These are phyloP conservation scores for Coilia nasus DNA, from an alignment of 2,797 vertebrate species.

Conservation along the genomic window DNA sequence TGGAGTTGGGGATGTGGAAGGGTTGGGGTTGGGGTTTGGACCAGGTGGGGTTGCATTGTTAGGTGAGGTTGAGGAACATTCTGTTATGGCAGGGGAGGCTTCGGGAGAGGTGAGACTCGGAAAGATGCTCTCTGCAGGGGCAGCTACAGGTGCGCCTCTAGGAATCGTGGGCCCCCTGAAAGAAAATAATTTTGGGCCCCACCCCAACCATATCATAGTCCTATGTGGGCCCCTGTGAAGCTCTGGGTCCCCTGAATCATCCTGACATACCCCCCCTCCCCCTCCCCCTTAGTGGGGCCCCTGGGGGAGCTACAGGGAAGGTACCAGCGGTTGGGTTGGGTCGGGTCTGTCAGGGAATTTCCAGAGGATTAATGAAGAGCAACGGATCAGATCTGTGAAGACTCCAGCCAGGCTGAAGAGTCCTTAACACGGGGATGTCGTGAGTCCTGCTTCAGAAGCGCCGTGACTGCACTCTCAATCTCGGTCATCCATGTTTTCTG, in stretches of 20 bases:
- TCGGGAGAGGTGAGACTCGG: neutral
- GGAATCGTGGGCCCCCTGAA: no score
- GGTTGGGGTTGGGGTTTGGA: neutral
- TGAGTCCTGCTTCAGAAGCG: slow-evolving; percentile 73
- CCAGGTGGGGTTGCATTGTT: neutral
- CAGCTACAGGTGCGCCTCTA: neutral
- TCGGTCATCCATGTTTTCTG: slow-evolving; percentile 88
- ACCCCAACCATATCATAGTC: no score
- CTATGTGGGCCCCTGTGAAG: no score
- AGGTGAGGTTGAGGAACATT: neutral
- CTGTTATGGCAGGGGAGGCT: neutral
- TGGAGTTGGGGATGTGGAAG: neutral
- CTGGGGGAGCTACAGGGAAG: neutral
- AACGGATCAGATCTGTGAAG: slow-evolving; percentile 80
- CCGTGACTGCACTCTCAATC: slow-evolving; percentile 78
- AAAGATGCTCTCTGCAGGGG: neutral
- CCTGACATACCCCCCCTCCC: no score
- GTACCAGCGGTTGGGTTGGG: neutral
- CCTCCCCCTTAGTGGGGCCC: no score
- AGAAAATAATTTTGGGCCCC: no score
- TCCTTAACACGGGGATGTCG: slow-evolving; percentile 67
- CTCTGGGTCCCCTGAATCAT: no score
- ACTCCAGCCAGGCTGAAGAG: slow-evolving; percentile 77
- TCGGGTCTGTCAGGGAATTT: neutral
- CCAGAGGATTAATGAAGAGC: neutral